Evolutionary conservation across 2,888 invertebrate species (phyloP).

Genomic region (Pemphredon lugubris): DNA sequence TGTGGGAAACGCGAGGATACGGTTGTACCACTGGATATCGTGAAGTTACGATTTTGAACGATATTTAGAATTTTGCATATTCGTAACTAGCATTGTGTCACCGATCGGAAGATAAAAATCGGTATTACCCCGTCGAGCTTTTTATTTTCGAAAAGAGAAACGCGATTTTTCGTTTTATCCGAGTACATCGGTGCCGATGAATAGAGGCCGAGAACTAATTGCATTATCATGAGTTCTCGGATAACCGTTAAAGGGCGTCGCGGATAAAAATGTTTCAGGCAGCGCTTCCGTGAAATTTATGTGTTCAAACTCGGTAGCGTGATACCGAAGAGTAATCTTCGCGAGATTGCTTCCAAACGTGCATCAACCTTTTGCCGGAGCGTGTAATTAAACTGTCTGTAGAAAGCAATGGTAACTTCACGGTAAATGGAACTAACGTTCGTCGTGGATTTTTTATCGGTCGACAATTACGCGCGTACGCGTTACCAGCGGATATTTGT

Average conservation of each 20-base stretch:
- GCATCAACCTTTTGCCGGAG: slow-evolving; percentile 56
- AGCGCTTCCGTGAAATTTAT: slow-evolving; percentile 45
- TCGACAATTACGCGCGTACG: background rate
- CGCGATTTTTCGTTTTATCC: no score
- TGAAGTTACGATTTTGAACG: no score
- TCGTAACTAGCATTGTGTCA: no score
- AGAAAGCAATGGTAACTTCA: slow-evolving; percentile 32
- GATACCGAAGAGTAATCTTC: slow-evolving; percentile 45
- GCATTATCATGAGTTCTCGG: background rate
- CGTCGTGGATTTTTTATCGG: background rate
- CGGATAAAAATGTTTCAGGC: slow-evolving; percentile 17
- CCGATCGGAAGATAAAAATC: no score
- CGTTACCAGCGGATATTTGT: no score
- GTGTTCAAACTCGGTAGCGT: slow-evolving; percentile 41
- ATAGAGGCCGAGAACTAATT: no score
- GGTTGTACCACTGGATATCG: no score
- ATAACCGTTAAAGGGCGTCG: slow-evolving; percentile 6
- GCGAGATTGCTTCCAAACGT: slow-evolving; percentile 44
- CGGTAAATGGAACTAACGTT: slow-evolving; percentile 38
- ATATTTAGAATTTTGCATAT: no score
- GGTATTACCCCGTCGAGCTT: no score
- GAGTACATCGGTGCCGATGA: no score
- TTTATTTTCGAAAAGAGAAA: no score
- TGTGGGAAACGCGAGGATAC: no score
- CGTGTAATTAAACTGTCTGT: slow-evolving; percentile 56